Evolutionary conservation across 2,888 invertebrate genomes (phyloP), one percentile per base, ranked within the genome.

Genomic region (Thereva nobilitata): DNA sequence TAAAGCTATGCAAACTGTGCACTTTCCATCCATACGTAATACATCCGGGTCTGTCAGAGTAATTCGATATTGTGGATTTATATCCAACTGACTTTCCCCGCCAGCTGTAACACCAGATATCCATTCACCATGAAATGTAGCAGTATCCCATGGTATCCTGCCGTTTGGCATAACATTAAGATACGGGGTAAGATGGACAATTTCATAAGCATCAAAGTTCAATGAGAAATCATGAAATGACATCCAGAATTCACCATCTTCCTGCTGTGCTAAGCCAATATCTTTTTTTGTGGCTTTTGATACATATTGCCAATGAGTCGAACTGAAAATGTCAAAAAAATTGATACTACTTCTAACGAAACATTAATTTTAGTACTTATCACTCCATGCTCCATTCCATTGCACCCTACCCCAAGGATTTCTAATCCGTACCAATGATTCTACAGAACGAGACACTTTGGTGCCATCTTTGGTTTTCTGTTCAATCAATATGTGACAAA

Each of bases 231-330:
- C 95, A 74, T 87, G 89, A 78, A 86, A 93, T 0, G 92, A 87
- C 89, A 95, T 94, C 95, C 95, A 97, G 80, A 96, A 96, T 80
- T 96, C 96, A 0, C 96, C 96, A 74, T 97, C 96, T 5, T 89
- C 86, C 71, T 91, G 91, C 72, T 93, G 92, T 0, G 87, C 90
- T 52, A 96, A 82, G 0, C 94, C 94, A 67, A 96, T 80, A 68
- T 91, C 89, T 71, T 89, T 86, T 77, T 91, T 93, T 74, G 92
- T 91, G 0, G 88, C 85, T 35, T 90, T 87, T 0, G 92, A 88
- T 56, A 95, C 90, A 74, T 86, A 89, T 44, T 89, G 84, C 93
- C 96, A 96, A 79, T 95, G 93, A 0, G 89, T 87, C 2, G 94
- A 1, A 23, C 23, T 23, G 2, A 23, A 23, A 23, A 23, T 23